A percentile compares a stretch with the other conserved stretches of the same genome.
phyloP scores from a whole-genome alignment of 2,888 invertebrate genomes.

The Heliconius aoede region DNA sequence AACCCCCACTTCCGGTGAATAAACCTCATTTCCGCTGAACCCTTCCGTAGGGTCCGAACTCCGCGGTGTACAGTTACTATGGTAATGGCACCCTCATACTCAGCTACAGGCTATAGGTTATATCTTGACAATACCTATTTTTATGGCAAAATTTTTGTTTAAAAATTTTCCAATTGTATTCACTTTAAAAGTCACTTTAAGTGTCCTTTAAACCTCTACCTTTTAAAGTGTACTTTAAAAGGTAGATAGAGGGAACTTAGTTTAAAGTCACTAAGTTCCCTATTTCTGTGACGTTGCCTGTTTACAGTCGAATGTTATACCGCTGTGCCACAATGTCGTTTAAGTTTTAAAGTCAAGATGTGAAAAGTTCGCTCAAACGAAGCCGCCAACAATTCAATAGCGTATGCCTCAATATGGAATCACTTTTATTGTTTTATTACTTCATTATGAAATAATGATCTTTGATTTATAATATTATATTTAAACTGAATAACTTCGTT shows the following conservation, averaged over 20 bases:
- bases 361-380: background rate
- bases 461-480: slow-evolving; percentile 49
- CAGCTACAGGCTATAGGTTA: slow-evolving; percentile 23
- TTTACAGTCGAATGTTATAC: background rate
- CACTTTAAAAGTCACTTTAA: background rate
- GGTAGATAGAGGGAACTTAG: background rate
- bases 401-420: background rate
- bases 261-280: background rate
- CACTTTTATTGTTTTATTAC: background rate
- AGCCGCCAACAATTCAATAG: background rate
- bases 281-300: no score
- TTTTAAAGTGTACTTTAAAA: no score
- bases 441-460: slow-evolving; percentile 37
- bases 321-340: background rate
- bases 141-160: background rate
- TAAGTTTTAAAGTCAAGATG: background rate
- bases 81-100: slow-evolving; percentile 41
- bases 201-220: no score
- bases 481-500: slow-evolving; percentile 51
- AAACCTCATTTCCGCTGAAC: slow-evolving; percentile 77
- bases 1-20: slow-evolving; percentile 66
- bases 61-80: slow-evolving; percentile 46
- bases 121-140: slow-evolving; percentile 27
- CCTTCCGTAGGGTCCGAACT: slow-evolving; percentile 62
- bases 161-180: background rate